Percentiles rank a stretch among this genome's conserved stretches.
These are phyloP conservation scores for Equus przewalskii DNA, from an alignment of 2,113 vertebrate genomes.

Conservation along the genomic window DNA sequence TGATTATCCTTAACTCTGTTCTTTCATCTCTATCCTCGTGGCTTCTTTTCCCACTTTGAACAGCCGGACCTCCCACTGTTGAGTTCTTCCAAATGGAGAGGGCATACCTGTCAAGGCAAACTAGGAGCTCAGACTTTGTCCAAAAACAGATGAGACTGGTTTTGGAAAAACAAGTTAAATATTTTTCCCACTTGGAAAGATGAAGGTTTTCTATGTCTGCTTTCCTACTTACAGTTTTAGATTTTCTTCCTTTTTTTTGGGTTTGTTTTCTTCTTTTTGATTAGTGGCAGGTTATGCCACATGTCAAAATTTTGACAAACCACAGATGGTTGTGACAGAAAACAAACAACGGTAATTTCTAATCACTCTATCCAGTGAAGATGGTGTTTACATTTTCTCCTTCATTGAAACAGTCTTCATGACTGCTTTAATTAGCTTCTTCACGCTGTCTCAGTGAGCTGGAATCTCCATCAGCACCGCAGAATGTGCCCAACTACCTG, in stretches of 20 bases:
- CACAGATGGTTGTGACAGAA: conserved; percentile 47
- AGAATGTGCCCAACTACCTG: conserved; percentile 63
- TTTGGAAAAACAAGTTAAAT: conserved; percentile 41
- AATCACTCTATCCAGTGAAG: background rate
- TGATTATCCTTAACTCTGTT: background rate
- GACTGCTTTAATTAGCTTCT: conserved; percentile 55
- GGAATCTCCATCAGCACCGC: background rate
- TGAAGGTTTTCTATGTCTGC: conserved; percentile 1
- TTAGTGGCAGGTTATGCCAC: conserved; percentile 6
- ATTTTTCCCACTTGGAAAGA: conserved; percentile 43
- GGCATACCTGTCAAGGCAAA: background rate
- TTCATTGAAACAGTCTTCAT: conserved; percentile 57
- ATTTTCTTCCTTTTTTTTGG: background rate
- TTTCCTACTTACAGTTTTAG: conserved; percentile 37
- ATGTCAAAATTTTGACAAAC: conserved; percentile 54
- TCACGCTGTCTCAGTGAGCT: background rate
- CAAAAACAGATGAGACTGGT: conserved; percentile 24
- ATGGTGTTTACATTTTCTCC: conserved; percentile 45
- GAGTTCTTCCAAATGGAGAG: background rate
- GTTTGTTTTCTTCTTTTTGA: conserved; percentile 40
- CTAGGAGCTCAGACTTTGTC: background rate
- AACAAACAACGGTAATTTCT: conserved; percentile 64
- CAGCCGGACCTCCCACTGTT: background rate
- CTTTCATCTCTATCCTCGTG: background rate
- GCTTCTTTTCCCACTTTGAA: background rate